Conservation (phyloP, 2,888 invertebrate species). For the Torymus aiolomorphi region DNA sequence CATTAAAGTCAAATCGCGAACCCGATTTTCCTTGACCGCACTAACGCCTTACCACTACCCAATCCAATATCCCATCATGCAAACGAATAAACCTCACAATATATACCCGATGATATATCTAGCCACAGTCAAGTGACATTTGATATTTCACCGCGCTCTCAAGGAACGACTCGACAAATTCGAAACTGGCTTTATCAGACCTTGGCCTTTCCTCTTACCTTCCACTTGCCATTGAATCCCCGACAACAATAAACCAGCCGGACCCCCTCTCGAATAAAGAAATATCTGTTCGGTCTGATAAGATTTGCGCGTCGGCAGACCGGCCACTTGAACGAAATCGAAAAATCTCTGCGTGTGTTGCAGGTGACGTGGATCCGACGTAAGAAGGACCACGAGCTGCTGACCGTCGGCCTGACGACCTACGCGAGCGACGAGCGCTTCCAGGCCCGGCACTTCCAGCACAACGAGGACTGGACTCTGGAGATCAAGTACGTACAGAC, state of each 20-base stretch:
- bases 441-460: slow-evolving; percentile 89
- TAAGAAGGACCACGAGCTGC: slow-evolving; percentile 86
- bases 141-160: too few relatives aligned
- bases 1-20: too few relatives aligned
- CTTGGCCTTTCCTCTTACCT: background rate
- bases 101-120: too few relatives aligned
- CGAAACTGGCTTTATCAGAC: slow-evolving; percentile 26
- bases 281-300: slow-evolving; percentile 37
- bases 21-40: too few relatives aligned
- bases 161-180: slow-evolving; percentile 13
- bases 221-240: background rate
- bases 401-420: slow-evolving; percentile 91
- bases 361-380: slow-evolving; percentile 92
- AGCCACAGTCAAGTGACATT: too few relatives aligned
- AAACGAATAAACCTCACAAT: too few relatives aligned
- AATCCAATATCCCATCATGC: too few relatives aligned
- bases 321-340: background rate
- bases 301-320: slow-evolving; percentile 19
- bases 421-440: slow-evolving; percentile 93
- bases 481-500: slow-evolving; percentile 93
- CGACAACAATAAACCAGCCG: slow-evolving; percentile 5
- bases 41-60: too few relatives aligned
- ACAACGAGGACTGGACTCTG: slow-evolving; percentile 94
- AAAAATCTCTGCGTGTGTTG: slow-evolving; percentile 21
- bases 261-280: slow-evolving; percentile 19